Evolutionary conservation across 2,113 vertebrate species (phyloP).

Genomic region (Dromas ardeola): DNA sequence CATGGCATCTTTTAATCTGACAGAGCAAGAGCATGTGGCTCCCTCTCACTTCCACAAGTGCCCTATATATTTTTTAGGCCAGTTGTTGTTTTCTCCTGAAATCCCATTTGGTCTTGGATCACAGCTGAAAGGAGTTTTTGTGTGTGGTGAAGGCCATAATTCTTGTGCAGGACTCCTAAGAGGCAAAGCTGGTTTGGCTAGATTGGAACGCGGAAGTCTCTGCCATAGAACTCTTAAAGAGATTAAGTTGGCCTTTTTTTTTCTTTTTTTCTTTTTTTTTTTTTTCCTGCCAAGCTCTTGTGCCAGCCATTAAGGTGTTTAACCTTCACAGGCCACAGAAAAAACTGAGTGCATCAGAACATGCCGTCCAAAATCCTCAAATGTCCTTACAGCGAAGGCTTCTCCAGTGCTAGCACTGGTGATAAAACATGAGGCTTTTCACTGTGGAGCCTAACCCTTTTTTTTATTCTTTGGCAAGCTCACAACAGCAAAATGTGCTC

Average conservation of each 20-base stretch:
- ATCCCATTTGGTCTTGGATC: not conserved
- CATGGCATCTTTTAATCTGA: not conserved
- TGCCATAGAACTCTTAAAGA: not conserved
- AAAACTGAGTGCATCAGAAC: not conserved
- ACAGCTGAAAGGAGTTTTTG: not conserved
- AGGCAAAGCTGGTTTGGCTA: not conserved
- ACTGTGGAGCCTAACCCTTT: not conserved
- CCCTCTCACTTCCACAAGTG: not conserved
- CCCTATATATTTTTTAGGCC: not conserved
- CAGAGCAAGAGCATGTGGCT: not conserved
- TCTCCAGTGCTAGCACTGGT: not conserved
- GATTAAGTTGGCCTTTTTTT: not conserved
- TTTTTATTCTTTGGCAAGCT: not conserved
- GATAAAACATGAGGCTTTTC: not conserved
- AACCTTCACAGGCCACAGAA: slow-evolving; percentile 1
- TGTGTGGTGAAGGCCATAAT: not conserved
- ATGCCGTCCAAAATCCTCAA: not conserved
- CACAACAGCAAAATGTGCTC: not conserved
- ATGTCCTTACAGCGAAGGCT: not conserved
- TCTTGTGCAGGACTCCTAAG: not conserved
- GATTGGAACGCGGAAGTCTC: not conserved
- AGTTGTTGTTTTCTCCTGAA: not conserved
- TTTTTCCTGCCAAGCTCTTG: not conserved
- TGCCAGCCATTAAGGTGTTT: not conserved
- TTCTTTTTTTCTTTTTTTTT: too few relatives aligned